Base-by-base conservation (phyloP, 37 sponge, comb jelly and placozoan genomes). In the Aplysina aerophoba region DNA sequence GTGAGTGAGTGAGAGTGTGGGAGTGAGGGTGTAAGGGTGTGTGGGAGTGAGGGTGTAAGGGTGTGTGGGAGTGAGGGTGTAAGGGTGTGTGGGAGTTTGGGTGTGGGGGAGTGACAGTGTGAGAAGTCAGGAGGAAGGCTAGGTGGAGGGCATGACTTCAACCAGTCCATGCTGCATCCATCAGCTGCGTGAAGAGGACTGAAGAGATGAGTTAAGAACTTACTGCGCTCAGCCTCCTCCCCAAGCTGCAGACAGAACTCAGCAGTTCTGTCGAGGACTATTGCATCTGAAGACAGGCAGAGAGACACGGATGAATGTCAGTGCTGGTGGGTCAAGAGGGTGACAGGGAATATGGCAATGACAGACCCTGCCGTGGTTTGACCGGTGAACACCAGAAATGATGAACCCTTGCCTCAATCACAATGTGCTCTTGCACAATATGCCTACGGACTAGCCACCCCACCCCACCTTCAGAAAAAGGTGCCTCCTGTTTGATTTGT, bases 221-320 rank as follows among this genome's bases (percentile, higher is more conserved):
- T 8, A 44, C 50, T 44, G 3, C 8, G 50, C 8, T 44, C 50
- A 44, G 80, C 75, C 27, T 89, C 88, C 59, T 89, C 93, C 25
- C 93, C 93, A 5, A 93, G 59, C 25, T 93, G 87, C 21, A 81
- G 21, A 36, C 93, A 93, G 73, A 93, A 93, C 86, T 93, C 96
- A 35, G 93, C 84, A 5, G 91, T 92, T 17, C 71, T 91, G 74
- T 95, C 92, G 81, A 95, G 39, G 31, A 95, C 89, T 28, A 95
- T 91, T 22, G 66, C 55, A 80, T 69, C 87, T 86, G 57, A 39
- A 71, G 36, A 8, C n/a, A 33, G 3, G 28, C 1, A 21, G 73
- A 71, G 34, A 17, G 73, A 71, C n/a, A n/a, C 27, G 27, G 69
- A 14, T 25, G 69, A 15, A 67, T n/a, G n/a, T n/a, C n/a, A n/a